These are phyloP conservation scores for Hydrocynus forskahlii DNA, from an alignment of 2,797 vertebrate species.

Conservation along the genomic window DNA sequence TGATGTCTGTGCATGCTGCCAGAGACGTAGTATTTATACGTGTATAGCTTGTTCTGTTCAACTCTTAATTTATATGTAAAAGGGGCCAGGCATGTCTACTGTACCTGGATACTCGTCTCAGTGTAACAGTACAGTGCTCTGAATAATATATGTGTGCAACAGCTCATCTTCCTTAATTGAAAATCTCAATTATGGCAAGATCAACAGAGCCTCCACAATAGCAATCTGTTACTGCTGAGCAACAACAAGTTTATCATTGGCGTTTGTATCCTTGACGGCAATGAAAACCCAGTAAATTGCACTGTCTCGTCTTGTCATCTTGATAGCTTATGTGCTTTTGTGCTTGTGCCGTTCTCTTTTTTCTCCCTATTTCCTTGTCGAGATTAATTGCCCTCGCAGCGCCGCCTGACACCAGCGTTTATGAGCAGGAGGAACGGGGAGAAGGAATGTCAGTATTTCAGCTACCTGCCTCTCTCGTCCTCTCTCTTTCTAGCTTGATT, in stretches of 20 bases:
- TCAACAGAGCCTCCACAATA: conserved; percentile 52
- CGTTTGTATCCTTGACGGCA: conserved; percentile 68
- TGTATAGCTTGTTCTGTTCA: neutral
- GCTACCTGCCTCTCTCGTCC: conserved; percentile 45
- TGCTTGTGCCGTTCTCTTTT: conserved; percentile 54
- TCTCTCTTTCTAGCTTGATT: conserved; percentile 2
- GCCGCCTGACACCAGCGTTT: conserved; percentile 74
- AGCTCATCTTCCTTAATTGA: conserved; percentile 60
- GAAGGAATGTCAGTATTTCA: conserved; percentile 67
- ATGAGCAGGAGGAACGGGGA: conserved; percentile 64
- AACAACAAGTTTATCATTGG: conserved; percentile 69
- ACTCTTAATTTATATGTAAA: neutral
- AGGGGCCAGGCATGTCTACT: neutral
- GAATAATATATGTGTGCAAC: conserved; percentile 23
- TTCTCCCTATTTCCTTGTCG: conserved; percentile 62
- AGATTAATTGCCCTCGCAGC: conserved; percentile 76
- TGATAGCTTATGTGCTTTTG: conserved; percentile 73
- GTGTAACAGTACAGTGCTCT: conserved; percentile 23
- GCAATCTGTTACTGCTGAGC: conserved; percentile 60
- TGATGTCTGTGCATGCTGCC: neutral
- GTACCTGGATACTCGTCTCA: conserved; percentile 9
- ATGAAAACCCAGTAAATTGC: conserved; percentile 68
- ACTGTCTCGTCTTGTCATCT: conserved; percentile 71
- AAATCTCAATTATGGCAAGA: conserved; percentile 68
- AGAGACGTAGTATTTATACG: neutral